Evolutionary conservation across 2,888 invertebrate genomes (phyloP), one percentile per base, ranked within the genome.

Genomic region (Mesorhabditis spiculigera): DNA sequence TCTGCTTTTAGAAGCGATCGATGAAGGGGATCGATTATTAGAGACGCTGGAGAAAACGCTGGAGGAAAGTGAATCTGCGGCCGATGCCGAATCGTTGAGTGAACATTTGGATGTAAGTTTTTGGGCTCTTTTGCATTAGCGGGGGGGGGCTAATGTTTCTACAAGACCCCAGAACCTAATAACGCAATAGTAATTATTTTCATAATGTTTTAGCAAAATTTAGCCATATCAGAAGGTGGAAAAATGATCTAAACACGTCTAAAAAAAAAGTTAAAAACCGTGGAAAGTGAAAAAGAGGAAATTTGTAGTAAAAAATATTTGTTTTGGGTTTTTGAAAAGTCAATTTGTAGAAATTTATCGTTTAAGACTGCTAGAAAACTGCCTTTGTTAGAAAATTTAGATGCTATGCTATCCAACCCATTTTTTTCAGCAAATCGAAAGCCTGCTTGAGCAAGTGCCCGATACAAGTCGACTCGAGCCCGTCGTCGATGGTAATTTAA

Each of bases 81-180:
- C 69, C 63, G 95, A 95, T 88, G 93, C 94, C 3, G 94, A 95
- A 88, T 94, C 94, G 88, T 91, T 93, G 77, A 92, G 93, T 50
- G 94, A 93, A 86, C 92, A 93, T 86, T 90, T 94, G 63, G 93
- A 93, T 87, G 92, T 92, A 50, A 72, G 76, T 73, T 45, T 43
- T 63, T n/a, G n/a, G n/a, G 5, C 41, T 3, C 13, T 45, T 6
- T 28, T 28, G 13, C 10, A 50, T 28, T 50, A 3, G n/a, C 58
- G 8, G 58, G 8, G n/a, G n/a, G n/a, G 10, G 8, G 58, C 58
- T 50, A 10, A 13, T 28, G 28, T 28, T 28, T 28, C 28, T 28
- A 28, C 28, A 28, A 28, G 1, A 28, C 28, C 28, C 28, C 28
- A 3, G 3, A 28, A 3, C 28, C 28, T 28, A 28, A 28, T 28